phyloP scores from a whole-genome alignment of 2,797 vertebrate genomes.

The Urophycis tenuis region DNA sequence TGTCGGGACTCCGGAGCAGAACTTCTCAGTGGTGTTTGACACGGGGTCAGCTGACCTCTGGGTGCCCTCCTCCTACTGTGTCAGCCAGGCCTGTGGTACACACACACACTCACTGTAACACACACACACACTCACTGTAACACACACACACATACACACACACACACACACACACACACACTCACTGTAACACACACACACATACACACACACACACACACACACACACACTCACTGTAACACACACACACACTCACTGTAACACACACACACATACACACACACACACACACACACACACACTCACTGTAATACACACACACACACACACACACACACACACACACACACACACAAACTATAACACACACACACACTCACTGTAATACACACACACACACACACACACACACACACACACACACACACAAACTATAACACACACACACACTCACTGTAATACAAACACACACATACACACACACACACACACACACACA shows the following conservation, averaged over 20 bases:
- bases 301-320: too few relatives aligned
- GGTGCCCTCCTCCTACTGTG: slow-evolving; percentile 74
- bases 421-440: too few relatives aligned
- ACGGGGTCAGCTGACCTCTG: slow-evolving; percentile 75
- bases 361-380: too few relatives aligned
- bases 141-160: neutral
- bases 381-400: too few relatives aligned
- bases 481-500: too few relatives aligned
- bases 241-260: neutral
- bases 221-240: neutral
- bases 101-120: neutral
- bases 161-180: neutral
- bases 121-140: neutral
- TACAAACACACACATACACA: too few relatives aligned
- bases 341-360: too few relatives aligned
- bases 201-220: neutral
- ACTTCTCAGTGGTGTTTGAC: slow-evolving; percentile 76
- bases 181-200: neutral
- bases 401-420: too few relatives aligned
- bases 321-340: too few relatives aligned
- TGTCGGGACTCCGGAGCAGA: slow-evolving; percentile 68
- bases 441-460: too few relatives aligned
- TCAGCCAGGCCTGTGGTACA: slow-evolving; percentile 72
- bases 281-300: too few relatives aligned
- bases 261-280: neutral